Conservation (phyloP, 2,888 invertebrate species). For the Bembecia ichneumoniformis region DNA sequence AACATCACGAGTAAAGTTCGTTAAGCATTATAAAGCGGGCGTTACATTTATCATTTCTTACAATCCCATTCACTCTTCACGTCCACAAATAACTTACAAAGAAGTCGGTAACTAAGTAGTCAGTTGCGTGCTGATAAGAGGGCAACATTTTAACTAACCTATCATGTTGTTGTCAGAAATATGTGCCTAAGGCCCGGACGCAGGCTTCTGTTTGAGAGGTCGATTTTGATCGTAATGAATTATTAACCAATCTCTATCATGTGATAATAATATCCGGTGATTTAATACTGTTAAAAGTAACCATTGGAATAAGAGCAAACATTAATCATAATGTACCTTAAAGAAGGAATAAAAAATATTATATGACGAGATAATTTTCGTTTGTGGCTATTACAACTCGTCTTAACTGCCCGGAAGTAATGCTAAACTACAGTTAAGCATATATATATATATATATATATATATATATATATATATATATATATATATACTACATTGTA, state of each 20-base stretch:
- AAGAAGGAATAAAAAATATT: too few relatives aligned
- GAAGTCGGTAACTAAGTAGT: neutral
- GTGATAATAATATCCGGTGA: neutral
- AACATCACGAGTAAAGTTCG: neutral
- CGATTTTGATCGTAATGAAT: slow-evolving; percentile 48
- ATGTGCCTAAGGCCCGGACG: slow-evolving; percentile 50
- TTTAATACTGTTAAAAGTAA: too few relatives aligned
- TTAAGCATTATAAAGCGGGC: too few relatives aligned
- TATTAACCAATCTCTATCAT: slow-evolving; percentile 20
- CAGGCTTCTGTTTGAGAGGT: slow-evolving; percentile 65
- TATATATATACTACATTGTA: too few relatives aligned
- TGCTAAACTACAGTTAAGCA: too few relatives aligned
- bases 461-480: too few relatives aligned
- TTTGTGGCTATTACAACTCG: too few relatives aligned
- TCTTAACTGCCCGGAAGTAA: too few relatives aligned
- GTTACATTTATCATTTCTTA: neutral
- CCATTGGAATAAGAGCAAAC: too few relatives aligned
- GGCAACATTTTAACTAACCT: neutral
- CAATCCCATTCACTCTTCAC: neutral
- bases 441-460: too few relatives aligned
- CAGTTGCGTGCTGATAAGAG: neutral
- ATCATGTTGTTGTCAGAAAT: slow-evolving; percentile 1
- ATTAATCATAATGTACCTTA: too few relatives aligned
- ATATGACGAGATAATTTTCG: too few relatives aligned
- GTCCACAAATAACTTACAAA: neutral